These are phyloP conservation scores for Eristalis arbustorum DNA, from an alignment of 2,888 invertebrate genomes.

Conservation along the genomic window DNA sequence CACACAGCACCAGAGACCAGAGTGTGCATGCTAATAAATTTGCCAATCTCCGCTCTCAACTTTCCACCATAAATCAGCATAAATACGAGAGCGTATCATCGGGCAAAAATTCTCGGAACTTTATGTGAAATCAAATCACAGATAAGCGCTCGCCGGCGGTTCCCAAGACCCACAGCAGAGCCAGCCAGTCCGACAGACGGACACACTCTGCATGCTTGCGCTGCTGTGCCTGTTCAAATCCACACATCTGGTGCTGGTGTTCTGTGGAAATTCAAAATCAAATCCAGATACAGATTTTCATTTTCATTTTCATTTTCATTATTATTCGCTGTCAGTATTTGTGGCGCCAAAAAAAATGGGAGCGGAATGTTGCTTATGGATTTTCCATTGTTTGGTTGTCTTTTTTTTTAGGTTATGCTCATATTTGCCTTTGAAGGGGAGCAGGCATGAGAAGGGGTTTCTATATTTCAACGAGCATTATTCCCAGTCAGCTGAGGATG, in stretches of 20 bases:
- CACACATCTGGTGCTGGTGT: background rate
- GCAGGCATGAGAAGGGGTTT: background rate
- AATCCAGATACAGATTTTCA: background rate
- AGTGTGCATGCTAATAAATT: background rate
- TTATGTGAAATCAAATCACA: conserved; percentile 19
- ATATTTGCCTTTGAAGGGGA: background rate
- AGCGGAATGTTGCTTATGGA: background rate
- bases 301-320: conserved; percentile 1
- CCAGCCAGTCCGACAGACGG: background rate
- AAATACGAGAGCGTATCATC: conserved; percentile 13
- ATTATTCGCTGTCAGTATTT: conserved; percentile 9
- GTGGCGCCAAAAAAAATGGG: conserved; percentile 18
- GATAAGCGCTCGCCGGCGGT: background rate
- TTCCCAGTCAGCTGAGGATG: background rate
- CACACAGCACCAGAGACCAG: background rate
- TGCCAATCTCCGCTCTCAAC: background rate
- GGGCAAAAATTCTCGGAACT: conserved; percentile 14
- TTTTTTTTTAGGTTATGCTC: background rate
- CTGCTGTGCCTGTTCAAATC: background rate
- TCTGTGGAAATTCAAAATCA: conserved; percentile 9
- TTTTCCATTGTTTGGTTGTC: background rate
- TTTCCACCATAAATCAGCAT: conserved; percentile 24
- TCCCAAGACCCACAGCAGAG: background rate
- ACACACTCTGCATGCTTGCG: background rate
- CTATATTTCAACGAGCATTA: background rate